phyloP scores from a whole-genome alignment of 2,797 vertebrate genomes.

The Platalea minor region DNA sequence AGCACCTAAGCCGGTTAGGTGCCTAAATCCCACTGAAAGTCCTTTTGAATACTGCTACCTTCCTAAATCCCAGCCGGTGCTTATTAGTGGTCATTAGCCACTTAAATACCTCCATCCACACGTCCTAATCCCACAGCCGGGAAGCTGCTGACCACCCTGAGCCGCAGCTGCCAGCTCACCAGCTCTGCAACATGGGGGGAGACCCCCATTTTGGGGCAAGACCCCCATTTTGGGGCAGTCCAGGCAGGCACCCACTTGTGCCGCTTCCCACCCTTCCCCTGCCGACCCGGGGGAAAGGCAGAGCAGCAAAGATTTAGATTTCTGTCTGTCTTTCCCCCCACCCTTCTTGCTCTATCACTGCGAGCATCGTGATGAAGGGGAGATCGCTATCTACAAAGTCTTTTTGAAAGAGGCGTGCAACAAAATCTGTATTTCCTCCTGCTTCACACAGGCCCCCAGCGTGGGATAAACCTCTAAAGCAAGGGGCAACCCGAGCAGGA shows the following conservation, averaged over 20 bases:
- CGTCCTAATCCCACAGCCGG: accelerated
- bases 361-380: accelerated
- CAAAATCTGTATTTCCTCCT: neutral
- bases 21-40: neutral
- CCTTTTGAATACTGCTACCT: neutral
- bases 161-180: neutral
- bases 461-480: neutral
- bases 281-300: neutral
- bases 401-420: neutral
- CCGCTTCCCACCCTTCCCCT: neutral
- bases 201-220: neutral
- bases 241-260: neutral
- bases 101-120: neutral
- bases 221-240: neutral
- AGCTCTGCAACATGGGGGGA: accelerated
- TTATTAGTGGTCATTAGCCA: neutral
- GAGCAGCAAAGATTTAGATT: neutral
- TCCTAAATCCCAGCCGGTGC: neutral
- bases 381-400: neutral
- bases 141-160: neutral
- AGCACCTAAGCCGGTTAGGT: neutral
- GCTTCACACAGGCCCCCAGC: neutral
- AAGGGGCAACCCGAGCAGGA: accelerated
- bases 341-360: neutral
- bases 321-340: neutral